phyloP scores from a whole-genome alignment of 92 coral and sea anemone genomes.

The Scolanthus callimorphus region DNA sequence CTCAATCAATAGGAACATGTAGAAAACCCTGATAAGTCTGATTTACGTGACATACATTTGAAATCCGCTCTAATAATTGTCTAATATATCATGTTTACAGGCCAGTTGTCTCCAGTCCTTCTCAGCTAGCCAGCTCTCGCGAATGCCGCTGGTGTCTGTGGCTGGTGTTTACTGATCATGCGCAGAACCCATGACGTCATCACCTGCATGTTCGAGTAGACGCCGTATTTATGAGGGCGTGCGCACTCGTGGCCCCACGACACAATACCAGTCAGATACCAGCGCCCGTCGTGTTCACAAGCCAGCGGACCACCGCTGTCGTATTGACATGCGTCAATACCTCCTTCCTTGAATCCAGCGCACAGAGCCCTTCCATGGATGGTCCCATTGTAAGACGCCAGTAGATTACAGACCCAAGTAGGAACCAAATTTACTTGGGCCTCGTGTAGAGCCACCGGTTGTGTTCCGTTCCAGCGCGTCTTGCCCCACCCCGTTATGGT shows the following conservation, averaged over 20 bases:
- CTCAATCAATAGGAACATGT: no score
- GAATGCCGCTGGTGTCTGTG: background rate
- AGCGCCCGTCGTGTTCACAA: conserved; percentile 50
- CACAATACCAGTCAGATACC: conserved; percentile 83
- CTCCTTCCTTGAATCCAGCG: conserved; percentile 89
- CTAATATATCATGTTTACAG: no score
- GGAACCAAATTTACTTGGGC: conserved; percentile 85
- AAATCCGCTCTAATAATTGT: no score
- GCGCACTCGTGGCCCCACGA: conserved; percentile 97
- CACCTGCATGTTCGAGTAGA: conserved; percentile 81
- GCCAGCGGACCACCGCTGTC: conserved; percentile 97
- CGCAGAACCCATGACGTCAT: conserved; percentile 74
- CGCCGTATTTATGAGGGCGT: conserved; percentile 93
- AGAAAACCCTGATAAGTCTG: no score
- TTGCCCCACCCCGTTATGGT: conserved; percentile 91
- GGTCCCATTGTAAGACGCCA: conserved; percentile 74
- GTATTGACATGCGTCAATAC: conserved; percentile 90
- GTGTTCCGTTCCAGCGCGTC: conserved; percentile 42
- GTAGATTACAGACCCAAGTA: conserved; percentile 56
- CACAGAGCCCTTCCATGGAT: conserved; percentile 86
- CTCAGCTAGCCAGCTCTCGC: background rate
- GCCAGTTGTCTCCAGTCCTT: no score
- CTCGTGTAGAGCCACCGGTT: conserved; percentile 72
- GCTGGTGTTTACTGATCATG: conserved; percentile 11
- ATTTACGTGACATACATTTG: no score